phyloP scores from a whole-genome alignment of 2,113 vertebrate species.

The Rhipidura dahli region DNA sequence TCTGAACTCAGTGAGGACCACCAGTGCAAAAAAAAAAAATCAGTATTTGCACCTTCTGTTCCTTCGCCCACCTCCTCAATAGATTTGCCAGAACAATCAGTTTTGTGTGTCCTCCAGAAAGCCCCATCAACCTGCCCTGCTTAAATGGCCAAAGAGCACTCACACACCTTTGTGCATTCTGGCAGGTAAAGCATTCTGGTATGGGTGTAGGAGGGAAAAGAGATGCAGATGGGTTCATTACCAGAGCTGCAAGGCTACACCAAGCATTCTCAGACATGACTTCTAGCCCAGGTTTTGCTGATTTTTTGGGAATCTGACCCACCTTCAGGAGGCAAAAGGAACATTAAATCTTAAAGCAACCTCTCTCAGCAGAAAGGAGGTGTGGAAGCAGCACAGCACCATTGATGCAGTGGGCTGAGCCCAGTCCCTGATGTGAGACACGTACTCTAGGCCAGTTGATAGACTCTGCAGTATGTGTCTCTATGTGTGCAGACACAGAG shows the following conservation, averaged over 20 bases:
- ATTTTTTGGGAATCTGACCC: neutral
- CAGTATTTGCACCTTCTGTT: neutral
- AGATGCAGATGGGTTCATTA: neutral
- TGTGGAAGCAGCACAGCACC: neutral
- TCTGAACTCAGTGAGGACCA: neutral
- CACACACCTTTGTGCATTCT: neutral
- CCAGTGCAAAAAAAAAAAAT: neutral
- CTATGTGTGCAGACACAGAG: neutral
- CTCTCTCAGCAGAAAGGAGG: neutral
- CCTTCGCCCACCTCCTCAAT: neutral
- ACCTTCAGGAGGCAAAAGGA: neutral
- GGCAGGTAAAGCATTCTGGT: neutral
- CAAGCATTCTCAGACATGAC: neutral
- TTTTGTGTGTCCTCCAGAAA: neutral
- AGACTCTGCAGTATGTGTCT: neutral
- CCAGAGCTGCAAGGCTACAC: neutral
- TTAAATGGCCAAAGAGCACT: neutral
- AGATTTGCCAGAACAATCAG: neutral
- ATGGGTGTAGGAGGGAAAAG: accelerated
- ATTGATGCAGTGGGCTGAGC: neutral
- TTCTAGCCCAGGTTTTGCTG: neutral
- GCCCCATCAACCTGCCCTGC: neutral
- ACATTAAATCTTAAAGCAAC: neutral
- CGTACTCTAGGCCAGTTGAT: neutral
- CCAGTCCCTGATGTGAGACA: neutral